Evolutionary conservation across 2,888 invertebrate genomes (phyloP), one percentile per base, ranked within the genome.

Genomic region (Troides oblongomaculatus): DNA sequence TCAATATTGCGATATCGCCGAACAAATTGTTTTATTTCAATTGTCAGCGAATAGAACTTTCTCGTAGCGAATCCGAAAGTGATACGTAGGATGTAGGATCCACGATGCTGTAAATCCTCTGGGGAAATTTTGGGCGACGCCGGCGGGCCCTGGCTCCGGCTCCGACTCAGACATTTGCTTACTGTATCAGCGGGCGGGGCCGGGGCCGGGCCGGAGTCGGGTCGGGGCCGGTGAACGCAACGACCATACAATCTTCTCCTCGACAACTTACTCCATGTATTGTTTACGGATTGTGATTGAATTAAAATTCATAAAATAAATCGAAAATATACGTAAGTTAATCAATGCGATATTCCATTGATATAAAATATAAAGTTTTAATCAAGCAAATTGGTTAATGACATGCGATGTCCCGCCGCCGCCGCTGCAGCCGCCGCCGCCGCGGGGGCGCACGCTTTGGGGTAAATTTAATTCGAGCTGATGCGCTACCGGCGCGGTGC

Each of bases 401-500:
- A 67, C n/a, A 67, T 25, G 56, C 53, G 43, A 43, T 43, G 8
- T 43, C 10, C 4, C 30, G 53, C 67, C 23, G 30, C 39, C 23
- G 18, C 50, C 2, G 57, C 21, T 1, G 21, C 21, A 21, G 21
- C 21, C 21, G 21, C 21, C 21, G 21, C 21, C 21, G 21, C 21
- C 21, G 21, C 21, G 21, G 21, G 21, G 21, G 21, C 61, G 23
- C 62, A 53, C 56, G 62, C 62, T 60, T 30, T 53, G 60, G 62
- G 53, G 43, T 46, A 57, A 61, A 62, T 67, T 67, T 67, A 61
- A 66, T 66, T 66, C 66, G 50, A 66, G 66, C 50, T 30, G 60
- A 53, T 60, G 59, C 3, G 66, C 30, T 46, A 2, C 50, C 25
- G 46, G 36, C 59, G 53, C 60, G 66, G n/a, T n/a, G 25, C 17